phyloP scores from a whole-genome alignment of 2,797 vertebrate genomes.

The Lacerta bilineata region DNA sequence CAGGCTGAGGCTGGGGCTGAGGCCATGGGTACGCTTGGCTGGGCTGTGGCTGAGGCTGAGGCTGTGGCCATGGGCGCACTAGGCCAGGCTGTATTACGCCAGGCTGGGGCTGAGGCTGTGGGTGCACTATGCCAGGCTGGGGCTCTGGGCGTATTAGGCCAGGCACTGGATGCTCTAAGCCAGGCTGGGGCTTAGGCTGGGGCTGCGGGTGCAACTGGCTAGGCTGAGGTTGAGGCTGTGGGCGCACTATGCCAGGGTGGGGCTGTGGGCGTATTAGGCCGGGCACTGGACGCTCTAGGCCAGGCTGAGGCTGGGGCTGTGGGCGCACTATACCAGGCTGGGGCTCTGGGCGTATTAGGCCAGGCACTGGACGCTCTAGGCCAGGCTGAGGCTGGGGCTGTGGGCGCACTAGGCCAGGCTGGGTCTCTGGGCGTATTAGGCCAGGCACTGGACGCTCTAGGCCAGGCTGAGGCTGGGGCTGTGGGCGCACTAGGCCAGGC shows the following conservation, averaged over 20 bases:
- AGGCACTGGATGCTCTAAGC: constrained; percentile 23
- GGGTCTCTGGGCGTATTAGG: background rate
- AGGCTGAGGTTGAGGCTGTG: background rate
- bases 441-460: background rate
- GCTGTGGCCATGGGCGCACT: accelerated
- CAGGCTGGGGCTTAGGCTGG: background rate
- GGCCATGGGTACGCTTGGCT: too few relatives aligned
- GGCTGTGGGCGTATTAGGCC: background rate
- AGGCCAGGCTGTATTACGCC: constrained; percentile 6
- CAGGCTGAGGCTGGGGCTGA: too few relatives aligned
- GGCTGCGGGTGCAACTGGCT: background rate
- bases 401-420: too few relatives aligned
- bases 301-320: background rate
- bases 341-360: background rate
- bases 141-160: background rate
- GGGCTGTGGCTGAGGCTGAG: background rate
- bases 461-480: background rate
- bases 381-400: background rate
- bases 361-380: too few relatives aligned
- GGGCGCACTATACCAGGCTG: background rate
- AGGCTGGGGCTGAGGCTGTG: background rate
- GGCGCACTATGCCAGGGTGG: constrained; percentile 46
- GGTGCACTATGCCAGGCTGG: background rate
- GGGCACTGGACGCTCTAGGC: background rate
- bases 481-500: background rate